Conservation (phyloP, 2,797 vertebrate species). For the Sebastes wilsoni region DNA sequence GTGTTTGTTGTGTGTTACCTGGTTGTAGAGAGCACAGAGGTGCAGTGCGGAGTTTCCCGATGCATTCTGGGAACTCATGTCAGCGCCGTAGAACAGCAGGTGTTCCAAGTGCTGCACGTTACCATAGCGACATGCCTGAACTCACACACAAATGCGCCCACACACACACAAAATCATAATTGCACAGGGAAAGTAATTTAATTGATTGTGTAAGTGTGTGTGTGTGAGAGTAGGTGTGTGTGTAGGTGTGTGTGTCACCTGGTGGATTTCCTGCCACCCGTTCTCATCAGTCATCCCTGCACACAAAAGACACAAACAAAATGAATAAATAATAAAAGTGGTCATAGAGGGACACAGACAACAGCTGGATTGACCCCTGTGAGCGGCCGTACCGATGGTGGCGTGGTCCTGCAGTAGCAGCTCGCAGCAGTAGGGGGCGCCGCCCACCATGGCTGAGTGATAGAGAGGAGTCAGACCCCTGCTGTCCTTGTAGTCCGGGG, state of each 20-base stretch:
- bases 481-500: slow-evolving; percentile 97
- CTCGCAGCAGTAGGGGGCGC: slow-evolving; percentile 96
- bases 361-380: neutral
- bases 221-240: neutral
- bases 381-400: slow-evolving; percentile 75
- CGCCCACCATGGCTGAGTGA: slow-evolving; percentile 96
- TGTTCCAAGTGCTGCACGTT: slow-evolving; percentile 98
- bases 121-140: slow-evolving; percentile 96
- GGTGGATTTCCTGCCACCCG: slow-evolving; percentile 98
- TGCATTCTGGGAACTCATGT: slow-evolving; percentile 97
- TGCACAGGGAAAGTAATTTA: slow-evolving; percentile 5
- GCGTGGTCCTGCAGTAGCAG: slow-evolving; percentile 95
- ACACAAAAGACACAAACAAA: slow-evolving; percentile 2
- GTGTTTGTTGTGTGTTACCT: slow-evolving; percentile 79
- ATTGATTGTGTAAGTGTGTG: neutral
- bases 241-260: slow-evolving; percentile 79
- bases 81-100: slow-evolving; percentile 95
- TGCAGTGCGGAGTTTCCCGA: slow-evolving; percentile 97
- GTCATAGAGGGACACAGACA: neutral
- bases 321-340: neutral
- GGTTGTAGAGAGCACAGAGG: slow-evolving; percentile 97
- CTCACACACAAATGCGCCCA: slow-evolving; percentile 31
- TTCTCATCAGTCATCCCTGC: slow-evolving; percentile 93
- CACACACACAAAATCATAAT: slow-evolving; percentile 40
- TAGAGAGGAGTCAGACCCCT: slow-evolving; percentile 94